Evolutionary conservation across 92 coral and sea anemone species (phyloP).

Genomic region (Isaurus tuberculatus): DNA sequence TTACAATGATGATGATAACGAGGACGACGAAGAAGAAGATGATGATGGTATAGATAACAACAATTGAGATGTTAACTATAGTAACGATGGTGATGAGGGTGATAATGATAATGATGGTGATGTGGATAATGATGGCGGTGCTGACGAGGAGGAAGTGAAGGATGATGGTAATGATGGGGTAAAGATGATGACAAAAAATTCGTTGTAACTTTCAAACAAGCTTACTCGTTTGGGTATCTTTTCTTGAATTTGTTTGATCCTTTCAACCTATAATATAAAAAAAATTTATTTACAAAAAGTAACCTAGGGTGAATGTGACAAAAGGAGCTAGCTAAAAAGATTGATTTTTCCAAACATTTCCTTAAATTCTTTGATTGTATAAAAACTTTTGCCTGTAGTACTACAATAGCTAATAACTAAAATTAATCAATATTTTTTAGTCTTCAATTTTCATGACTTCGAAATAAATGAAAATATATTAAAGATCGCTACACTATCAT

Average conservation of each 20-base stretch:
- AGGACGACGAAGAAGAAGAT: not conserved
- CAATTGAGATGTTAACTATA: not conserved
- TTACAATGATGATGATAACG: too few relatives aligned
- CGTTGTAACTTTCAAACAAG: not conserved
- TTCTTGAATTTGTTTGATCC: conserved; percentile 2
- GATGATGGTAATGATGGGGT: not conserved
- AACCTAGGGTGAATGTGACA: too few relatives aligned
- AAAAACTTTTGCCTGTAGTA: too few relatives aligned
- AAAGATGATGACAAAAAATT: not conserved
- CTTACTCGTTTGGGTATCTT: conserved; percentile 14
- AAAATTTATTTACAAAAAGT: too few relatives aligned
- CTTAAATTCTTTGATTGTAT: too few relatives aligned
- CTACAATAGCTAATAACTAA: too few relatives aligned
- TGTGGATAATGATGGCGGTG: not conserved
- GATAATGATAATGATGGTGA: not conserved
- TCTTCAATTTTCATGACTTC: too few relatives aligned
- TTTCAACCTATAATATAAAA: not conserved
- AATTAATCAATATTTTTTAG: too few relatives aligned
- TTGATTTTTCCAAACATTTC: too few relatives aligned
- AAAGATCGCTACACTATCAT: too few relatives aligned
- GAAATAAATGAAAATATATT: too few relatives aligned
- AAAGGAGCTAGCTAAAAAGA: too few relatives aligned
- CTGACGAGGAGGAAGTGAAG: not conserved
- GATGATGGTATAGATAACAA: not conserved
- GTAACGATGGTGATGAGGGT: not conserved